Evolutionary conservation across 1,140 invertebrate species (phyloP).

Genomic region (Drosophila lini): DNA sequence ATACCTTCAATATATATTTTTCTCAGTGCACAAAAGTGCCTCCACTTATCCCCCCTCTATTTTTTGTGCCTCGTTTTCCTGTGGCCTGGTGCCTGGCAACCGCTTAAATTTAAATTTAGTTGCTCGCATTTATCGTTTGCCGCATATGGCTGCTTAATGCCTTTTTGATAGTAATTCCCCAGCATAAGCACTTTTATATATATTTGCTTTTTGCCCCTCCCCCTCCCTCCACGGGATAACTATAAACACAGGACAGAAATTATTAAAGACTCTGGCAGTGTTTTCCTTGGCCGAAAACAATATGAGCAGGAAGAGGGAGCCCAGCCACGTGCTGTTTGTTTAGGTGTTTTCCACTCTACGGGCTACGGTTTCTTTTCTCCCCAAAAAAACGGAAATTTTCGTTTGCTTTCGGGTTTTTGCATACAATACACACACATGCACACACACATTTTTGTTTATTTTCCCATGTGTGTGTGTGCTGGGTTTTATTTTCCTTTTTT

Average conservation of each 20-base stretch:
- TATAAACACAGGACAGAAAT: conserved; percentile 47
- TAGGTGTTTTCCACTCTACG: conserved; percentile 35
- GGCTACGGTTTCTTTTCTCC: conserved; percentile 33
- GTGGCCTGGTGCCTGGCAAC: conserved; percentile 47
- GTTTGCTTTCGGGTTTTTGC: conserved; percentile 37
- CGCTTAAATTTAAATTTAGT: conserved; percentile 78
- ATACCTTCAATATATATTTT: too few relatives aligned
- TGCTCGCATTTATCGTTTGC: conserved; percentile 57
- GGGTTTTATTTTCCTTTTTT: conserved; percentile 35
- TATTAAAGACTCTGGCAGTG: conserved; percentile 45
- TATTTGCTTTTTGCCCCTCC: conserved; percentile 22
- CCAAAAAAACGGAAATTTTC: conserved; percentile 20
- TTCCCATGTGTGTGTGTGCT: conserved; percentile 4
- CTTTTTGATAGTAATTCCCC: conserved; percentile 71
- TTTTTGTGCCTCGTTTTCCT: conserved; percentile 13
- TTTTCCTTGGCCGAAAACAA: conserved; percentile 23
- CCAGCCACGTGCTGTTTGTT: conserved; percentile 43
- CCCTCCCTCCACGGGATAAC: conserved; percentile 1
- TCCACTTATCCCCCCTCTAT: too few relatives aligned
- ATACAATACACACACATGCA: conserved; percentile 17
- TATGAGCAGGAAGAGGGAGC: conserved; percentile 10
- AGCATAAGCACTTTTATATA: conserved; percentile 51
- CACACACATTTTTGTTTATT: conserved; percentile 22
- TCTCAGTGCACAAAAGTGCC: conserved; percentile 11
- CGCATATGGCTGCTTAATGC: conserved; percentile 59